Evolutionary conservation across 2,797 vertebrate species (phyloP).

Genomic region (Florisuga fusca): DNA sequence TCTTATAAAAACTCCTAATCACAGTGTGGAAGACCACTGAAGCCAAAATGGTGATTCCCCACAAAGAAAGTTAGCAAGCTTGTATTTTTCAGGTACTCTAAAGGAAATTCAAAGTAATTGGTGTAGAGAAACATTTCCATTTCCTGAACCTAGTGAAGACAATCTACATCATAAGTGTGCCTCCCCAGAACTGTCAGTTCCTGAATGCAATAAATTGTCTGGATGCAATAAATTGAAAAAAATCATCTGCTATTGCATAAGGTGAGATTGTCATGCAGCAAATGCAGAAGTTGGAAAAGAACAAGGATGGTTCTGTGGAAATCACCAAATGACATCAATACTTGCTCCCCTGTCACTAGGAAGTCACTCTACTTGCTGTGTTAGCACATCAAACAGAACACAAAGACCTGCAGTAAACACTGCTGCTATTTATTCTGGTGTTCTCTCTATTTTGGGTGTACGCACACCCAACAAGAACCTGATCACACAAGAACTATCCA

Average conservation of each 20-base stretch:
- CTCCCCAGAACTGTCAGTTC: background rate
- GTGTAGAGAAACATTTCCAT: background rate
- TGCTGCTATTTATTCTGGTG: background rate
- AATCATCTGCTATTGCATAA: background rate
- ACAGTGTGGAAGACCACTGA: background rate
- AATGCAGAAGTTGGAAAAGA: background rate
- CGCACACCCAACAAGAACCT: background rate
- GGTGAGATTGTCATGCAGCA: background rate
- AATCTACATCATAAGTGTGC: background rate
- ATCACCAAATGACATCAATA: background rate
- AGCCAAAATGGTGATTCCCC: background rate
- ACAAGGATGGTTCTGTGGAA: background rate
- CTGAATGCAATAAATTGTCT: background rate
- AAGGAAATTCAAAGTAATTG: background rate
- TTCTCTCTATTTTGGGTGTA: conserved; percentile 7
- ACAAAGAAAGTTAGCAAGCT: background rate
- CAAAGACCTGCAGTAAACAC: background rate
- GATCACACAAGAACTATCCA: background rate
- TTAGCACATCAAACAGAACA: background rate
- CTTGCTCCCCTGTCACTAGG: background rate
- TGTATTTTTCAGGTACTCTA: background rate
- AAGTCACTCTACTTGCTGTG: background rate
- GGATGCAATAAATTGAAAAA: background rate
- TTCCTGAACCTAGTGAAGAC: background rate
- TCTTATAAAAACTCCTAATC: background rate